Conservation (phyloP, 2,888 invertebrate genomes). For the Reticulitermes lucifugus region DNA sequence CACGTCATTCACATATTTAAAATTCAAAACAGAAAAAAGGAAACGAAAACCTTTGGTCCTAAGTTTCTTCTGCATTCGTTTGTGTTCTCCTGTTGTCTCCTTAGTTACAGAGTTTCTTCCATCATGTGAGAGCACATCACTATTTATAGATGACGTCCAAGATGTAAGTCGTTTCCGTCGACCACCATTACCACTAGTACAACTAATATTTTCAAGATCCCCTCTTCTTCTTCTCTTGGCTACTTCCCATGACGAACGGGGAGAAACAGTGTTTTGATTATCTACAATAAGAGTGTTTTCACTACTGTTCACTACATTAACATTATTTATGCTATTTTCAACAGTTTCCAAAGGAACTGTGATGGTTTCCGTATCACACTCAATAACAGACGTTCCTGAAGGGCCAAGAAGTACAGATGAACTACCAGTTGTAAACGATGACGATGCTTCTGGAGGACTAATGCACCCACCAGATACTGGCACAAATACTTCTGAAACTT, state of each 20-base stretch:
- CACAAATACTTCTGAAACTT: conserved; percentile 47
- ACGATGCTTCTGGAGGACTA: conserved; percentile 36
- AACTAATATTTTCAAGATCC: conserved; percentile 34
- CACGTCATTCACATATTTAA: not conserved
- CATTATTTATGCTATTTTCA: conserved; percentile 20
- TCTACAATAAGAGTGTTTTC: not conserved
- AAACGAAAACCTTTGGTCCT: conserved; percentile 46
- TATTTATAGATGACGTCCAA: conserved; percentile 51
- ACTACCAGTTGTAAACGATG: conserved; percentile 13
- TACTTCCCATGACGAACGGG: conserved; percentile 37
- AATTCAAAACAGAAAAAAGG: not conserved
- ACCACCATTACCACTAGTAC: conserved; percentile 16
- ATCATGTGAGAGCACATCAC: conserved; percentile 39
- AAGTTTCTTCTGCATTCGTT: conserved; percentile 45
- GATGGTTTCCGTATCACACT: conserved; percentile 22
- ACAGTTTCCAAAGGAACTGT: conserved; percentile 29
- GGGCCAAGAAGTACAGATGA: conserved; percentile 21
- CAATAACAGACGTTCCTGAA: conserved; percentile 24
- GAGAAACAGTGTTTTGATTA: not conserved
- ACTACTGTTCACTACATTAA: conserved; percentile 20
- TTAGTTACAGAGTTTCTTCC: conserved; percentile 40
- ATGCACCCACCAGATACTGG: conserved; percentile 29
- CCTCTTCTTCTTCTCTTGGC: conserved; percentile 29
- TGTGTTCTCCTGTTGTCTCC: conserved; percentile 37
- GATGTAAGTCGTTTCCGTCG: conserved; percentile 48